These are phyloP conservation scores for Podiceps cristatus DNA, from an alignment of 2,113 vertebrate species.

Conservation along the genomic window DNA sequence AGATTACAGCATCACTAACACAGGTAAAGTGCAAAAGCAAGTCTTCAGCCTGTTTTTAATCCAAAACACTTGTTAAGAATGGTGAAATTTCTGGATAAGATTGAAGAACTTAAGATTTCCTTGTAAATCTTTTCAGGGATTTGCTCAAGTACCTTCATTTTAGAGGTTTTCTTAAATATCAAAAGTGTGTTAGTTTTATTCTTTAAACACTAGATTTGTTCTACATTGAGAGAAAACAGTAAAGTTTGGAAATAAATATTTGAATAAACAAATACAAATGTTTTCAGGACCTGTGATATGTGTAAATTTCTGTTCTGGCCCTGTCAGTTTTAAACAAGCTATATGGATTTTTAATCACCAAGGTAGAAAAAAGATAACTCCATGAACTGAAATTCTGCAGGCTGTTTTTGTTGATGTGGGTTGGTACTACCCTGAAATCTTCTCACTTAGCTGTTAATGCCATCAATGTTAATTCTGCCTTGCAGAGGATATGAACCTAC, in stretches of 20 bases:
- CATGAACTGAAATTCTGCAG: not conserved
- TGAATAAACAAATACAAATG: not conserved
- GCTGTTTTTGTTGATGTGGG: not conserved
- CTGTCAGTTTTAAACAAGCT: not conserved
- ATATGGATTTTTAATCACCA: not conserved
- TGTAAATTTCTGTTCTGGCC: not conserved
- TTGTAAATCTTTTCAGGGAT: not conserved
- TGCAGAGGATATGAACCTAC: conserved; percentile 94
- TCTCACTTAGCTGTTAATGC: not conserved
- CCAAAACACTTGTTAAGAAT: not conserved
- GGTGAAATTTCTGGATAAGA: not conserved
- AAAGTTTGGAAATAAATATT: not conserved
- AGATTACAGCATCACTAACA: conserved; percentile 86
- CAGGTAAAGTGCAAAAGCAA: conserved; percentile 54
- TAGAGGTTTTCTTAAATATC: not conserved
- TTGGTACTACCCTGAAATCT: not conserved
- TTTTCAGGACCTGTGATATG: not conserved
- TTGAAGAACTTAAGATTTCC: not conserved
- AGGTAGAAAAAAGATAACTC: not conserved
- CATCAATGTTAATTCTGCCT: conserved; percentile 3
- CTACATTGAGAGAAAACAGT: not conserved
- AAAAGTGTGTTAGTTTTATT: not conserved
- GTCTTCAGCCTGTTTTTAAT: not conserved
- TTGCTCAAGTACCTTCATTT: not conserved
- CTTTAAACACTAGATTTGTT: not conserved